Conservation (phyloP, 2,888 invertebrate genomes). For the Drosophila melanocephala region DNA sequence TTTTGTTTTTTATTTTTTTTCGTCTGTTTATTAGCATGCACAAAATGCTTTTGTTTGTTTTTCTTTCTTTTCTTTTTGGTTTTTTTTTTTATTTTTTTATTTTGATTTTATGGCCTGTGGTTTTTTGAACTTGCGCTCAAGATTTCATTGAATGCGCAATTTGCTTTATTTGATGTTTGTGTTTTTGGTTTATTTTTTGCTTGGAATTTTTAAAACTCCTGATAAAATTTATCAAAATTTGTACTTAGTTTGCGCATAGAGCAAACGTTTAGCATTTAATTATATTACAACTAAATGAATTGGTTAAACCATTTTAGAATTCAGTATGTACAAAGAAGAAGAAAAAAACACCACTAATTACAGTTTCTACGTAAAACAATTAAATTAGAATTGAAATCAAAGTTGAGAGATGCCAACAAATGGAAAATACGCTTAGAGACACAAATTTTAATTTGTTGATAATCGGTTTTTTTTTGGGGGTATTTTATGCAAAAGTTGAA, state of each 20-base stretch:
- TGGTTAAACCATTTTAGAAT: neutral
- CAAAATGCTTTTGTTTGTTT: constrained; percentile 24
- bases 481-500: neutral
- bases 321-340: neutral
- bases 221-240: constrained; percentile 51
- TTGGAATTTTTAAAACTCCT: constrained; percentile 30
- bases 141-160: constrained; percentile 56
- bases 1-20: constrained; percentile 46
- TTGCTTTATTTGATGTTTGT: constrained; percentile 31
- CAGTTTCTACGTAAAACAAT: neutral
- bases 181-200: constrained; percentile 13
- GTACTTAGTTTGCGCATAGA: constrained; percentile 7
- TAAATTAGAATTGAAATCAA: neutral
- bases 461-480: neutral
- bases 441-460: neutral
- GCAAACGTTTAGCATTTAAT: neutral
- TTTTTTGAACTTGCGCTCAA: constrained; percentile 57
- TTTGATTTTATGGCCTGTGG: constrained; percentile 45
- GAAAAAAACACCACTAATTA: neutral
- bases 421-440: neutral
- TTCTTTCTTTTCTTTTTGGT: constrained; percentile 17
- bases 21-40: constrained; percentile 49
- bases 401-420: neutral
- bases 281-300: neutral
- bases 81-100: neutral